Base-by-base conservation (phyloP, 2,113 vertebrate species). In the Epinephelus lanceolatus region DNA sequence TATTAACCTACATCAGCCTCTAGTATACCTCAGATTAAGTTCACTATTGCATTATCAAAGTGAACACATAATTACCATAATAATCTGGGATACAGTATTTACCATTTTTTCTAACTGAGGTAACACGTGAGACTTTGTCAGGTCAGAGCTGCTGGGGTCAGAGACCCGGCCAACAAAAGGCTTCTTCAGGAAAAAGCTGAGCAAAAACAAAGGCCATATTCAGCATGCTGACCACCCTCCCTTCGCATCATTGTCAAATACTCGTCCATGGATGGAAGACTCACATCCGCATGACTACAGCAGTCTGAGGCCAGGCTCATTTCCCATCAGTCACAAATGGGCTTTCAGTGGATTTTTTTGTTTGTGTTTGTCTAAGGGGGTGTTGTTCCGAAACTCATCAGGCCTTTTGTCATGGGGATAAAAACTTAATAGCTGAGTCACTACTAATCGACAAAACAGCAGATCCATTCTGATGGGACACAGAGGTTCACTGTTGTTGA, bases 161-260 rank as follows among this genome's bases (percentile, higher is more conserved):
- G 59, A 77, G 70, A 82, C 37, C 60, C 25, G 5, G 27, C 62
- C 63, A 81, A 91, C 89, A 93, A 87, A 83, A 71, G 81, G 25
- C 18, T 56, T 33, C 62, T 78, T 87, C 57, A 78, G 80, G 73
- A 74, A 80, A 86, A 81, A 53, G 23, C 74, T 59, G 59, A 18
- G 30, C 40, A 15, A 62, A 73, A 6, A 92, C 89, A 93, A 94
- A 90, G 81, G 60, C 51, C 55, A 47, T 51, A 90, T 90, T 94
- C 81, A 90, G 62, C 17, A 69, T 25, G 30, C 57, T 71, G 60
- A 71, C 6, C 57, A 55, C 45, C 25, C 56, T 76, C 51, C 73
- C 53, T 62, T 70, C 23, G 5, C 47, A 63, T 81, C 76, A 83
- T 84, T 77, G 72, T 52, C 75, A 37, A 15, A 42, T 17, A 42